Percentiles rank a stretch among this genome's conserved stretches.
Evolutionary conservation across 35 echinoderm and acorn worm genomes (phyloP).

Genomic region (Strongylocentrotus purpuratus): DNA sequence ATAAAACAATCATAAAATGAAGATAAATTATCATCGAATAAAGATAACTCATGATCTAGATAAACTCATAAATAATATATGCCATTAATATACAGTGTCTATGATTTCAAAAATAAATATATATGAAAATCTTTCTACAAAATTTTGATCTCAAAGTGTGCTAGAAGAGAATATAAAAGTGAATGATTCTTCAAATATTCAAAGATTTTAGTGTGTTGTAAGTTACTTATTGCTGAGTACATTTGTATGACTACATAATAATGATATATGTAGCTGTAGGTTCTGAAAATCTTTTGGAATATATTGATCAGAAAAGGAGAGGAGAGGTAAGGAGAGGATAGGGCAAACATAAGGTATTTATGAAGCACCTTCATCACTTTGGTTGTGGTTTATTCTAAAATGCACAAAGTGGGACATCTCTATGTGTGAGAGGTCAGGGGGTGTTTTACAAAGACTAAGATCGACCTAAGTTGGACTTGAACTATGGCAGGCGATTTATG

Average conservation of each 20-base stretch:
- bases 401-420: too few relatives aligned
- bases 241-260: neutral
- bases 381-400: too few relatives aligned
- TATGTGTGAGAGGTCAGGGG: too few relatives aligned
- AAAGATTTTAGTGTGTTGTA: neutral
- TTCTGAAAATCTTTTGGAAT: neutral
- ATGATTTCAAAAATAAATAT: neutral
- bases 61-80: neutral
- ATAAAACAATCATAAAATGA: neutral
- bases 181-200: neutral
- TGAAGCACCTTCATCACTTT: too few relatives aligned
- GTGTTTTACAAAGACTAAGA: too few relatives aligned
- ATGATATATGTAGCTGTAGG: neutral
- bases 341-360: too few relatives aligned
- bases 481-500: too few relatives aligned
- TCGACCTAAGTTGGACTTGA: too few relatives aligned
- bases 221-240: neutral
- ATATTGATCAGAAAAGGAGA: too few relatives aligned
- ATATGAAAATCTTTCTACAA: neutral
- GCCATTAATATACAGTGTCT: neutral
- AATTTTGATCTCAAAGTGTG: neutral
- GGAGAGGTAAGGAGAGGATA: too few relatives aligned
- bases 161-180: neutral
- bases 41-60: neutral
- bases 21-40: too few relatives aligned